Percentiles rank a stretch among this genome's conserved stretches.
Evolutionary conservation across 2,888 invertebrate species (phyloP).

Genomic region (Spodoptera picta): DNA sequence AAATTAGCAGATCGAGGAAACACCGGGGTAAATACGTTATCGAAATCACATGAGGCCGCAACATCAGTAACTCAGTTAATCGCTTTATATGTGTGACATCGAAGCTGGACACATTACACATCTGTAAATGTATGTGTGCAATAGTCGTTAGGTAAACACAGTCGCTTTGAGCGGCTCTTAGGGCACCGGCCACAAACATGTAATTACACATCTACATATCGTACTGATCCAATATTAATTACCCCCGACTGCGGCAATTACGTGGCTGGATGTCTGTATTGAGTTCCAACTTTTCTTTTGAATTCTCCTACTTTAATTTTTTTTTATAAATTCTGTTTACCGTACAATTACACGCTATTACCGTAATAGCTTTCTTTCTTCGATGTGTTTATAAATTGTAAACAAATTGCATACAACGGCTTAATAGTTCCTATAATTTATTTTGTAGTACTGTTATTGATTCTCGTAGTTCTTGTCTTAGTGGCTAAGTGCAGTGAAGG

Average conservation of each 20-base stretch:
- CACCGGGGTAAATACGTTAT: conserved; percentile 27
- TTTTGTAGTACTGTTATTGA: not conserved
- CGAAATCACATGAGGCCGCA: conserved; percentile 9
- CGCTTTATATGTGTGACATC: conserved; percentile 6
- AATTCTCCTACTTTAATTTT: too few relatives aligned
- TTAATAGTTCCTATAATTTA: conserved; percentile 4
- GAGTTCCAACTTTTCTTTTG: too few relatives aligned
- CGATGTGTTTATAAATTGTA: too few relatives aligned
- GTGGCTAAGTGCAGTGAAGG: not conserved
- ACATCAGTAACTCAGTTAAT: conserved; percentile 32
- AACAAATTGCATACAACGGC: not conserved
- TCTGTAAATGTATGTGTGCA: conserved; percentile 6
- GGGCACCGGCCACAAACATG: not conserved
- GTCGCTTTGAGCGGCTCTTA: conserved; percentile 7
- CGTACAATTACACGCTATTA: too few relatives aligned
- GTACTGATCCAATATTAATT: conserved; percentile 6
- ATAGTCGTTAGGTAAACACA: conserved; percentile 3
- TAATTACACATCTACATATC: not conserved
- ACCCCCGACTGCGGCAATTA: not conserved
- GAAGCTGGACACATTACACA: conserved; percentile 11
- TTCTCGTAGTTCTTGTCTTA: not conserved
- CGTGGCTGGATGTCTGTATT: too few relatives aligned
- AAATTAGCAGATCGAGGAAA: conserved; percentile 11
- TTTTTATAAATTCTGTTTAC: too few relatives aligned
- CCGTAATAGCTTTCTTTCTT: too few relatives aligned